These are phyloP conservation scores for Molorchus minor DNA, from an alignment of 2,888 invertebrate genomes.

Conservation along the genomic window DNA sequence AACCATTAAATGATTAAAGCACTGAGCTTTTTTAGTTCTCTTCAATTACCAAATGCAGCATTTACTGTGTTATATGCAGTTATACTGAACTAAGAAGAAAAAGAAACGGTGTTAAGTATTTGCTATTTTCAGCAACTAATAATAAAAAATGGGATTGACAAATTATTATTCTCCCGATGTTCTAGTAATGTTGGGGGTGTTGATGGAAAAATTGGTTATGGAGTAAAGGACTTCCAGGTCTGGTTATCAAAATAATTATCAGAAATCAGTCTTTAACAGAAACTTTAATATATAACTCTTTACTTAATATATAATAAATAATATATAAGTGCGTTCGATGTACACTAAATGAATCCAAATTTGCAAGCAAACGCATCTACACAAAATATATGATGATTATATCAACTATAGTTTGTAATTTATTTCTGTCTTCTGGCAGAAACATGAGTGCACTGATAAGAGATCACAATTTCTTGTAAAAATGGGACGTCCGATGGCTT, in stretches of 20 bases:
- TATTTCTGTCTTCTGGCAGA: slow-evolving; percentile 49
- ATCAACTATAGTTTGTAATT: slow-evolving; percentile 48
- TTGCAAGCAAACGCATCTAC: slow-evolving; percentile 63
- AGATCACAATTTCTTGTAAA: slow-evolving; percentile 52
- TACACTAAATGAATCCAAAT: slow-evolving; percentile 61
- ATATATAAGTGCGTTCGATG: slow-evolving; percentile 61
- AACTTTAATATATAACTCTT: slow-evolving; percentile 56
- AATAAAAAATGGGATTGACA: no score
- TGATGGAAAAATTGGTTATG: no score
- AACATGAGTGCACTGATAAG: slow-evolving; percentile 55
- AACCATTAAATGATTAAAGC: slow-evolving; percentile 38
- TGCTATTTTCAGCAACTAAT: neutral
- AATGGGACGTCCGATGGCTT: slow-evolving; percentile 52
- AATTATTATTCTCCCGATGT: no score
- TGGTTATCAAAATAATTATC: slow-evolving; percentile 6
- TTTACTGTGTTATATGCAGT: no score
- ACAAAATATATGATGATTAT: slow-evolving; percentile 59
- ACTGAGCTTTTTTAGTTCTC: no score
- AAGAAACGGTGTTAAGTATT: neutral
- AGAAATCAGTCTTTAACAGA: slow-evolving; percentile 49
- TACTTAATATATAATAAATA: slow-evolving; percentile 53
- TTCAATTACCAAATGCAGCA: no score
- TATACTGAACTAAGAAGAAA: no score
- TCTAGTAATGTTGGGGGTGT: no score
- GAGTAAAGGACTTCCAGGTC: no score